A percentile compares a stretch with the other conserved stretches of the same genome.
These are phyloP conservation scores for Kuschelorhynchus macadamiae DNA, from an alignment of 2,888 invertebrate genomes.

Conservation along the genomic window DNA sequence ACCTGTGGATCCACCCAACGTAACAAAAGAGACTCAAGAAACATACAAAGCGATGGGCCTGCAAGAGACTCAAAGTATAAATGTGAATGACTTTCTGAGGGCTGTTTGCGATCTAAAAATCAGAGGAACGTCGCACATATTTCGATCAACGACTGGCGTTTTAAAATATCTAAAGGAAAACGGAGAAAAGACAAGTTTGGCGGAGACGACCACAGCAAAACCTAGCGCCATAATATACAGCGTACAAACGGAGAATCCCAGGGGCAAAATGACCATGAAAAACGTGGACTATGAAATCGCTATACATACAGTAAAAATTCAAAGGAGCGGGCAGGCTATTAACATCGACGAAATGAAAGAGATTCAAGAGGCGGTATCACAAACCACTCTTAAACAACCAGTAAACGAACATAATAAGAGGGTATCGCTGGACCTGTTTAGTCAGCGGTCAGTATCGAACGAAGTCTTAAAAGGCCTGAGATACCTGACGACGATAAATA, in stretches of 20 bases:
- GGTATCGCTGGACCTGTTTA: constrained; percentile 71
- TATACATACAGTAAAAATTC: constrained; percentile 73
- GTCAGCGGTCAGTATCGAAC: constrained; percentile 71
- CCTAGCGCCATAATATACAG: too few relatives aligned
- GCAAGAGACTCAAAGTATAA: constrained; percentile 64
- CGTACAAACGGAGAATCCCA: constrained; percentile 34
- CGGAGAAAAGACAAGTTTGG: too few relatives aligned
- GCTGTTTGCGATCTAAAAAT: constrained; percentile 77
- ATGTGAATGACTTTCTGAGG: constrained; percentile 71
- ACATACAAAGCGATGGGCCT: constrained; percentile 60
- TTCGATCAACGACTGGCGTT: constrained; percentile 72
- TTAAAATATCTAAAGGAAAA: constrained; percentile 58
- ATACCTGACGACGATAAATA: constrained; percentile 57
- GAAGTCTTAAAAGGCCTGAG: constrained; percentile 71
- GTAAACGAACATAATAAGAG: constrained; percentile 56
- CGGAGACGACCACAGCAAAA: too few relatives aligned
- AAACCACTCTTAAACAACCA: constrained; percentile 57
- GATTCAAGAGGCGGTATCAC: constrained; percentile 59
- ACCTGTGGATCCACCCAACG: constrained; percentile 70
- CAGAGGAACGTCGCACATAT: constrained; percentile 77
- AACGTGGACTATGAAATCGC: constrained; percentile 69
- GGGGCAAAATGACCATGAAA: constrained; percentile 51
- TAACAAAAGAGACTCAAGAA: constrained; percentile 71
- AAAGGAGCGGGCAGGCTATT: constrained; percentile 72
- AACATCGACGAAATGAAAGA: constrained; percentile 71